Conservation (phyloP, 2,797 vertebrate species). For the Gymnopithys bicolor region DNA sequence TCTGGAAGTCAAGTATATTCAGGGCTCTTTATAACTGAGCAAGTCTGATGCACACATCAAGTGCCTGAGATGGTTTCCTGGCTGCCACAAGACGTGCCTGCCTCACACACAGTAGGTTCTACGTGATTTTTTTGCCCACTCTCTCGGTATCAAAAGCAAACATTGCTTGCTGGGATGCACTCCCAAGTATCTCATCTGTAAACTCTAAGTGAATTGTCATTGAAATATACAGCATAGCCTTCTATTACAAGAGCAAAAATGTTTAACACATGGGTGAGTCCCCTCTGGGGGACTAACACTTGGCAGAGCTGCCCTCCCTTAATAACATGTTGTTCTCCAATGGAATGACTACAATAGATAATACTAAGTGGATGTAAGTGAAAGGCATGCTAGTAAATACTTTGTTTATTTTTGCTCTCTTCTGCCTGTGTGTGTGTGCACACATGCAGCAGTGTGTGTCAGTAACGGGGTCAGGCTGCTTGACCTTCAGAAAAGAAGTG, state of each 20-base stretch:
- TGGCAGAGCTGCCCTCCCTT: constrained; percentile 45
- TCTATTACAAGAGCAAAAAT: constrained; percentile 34
- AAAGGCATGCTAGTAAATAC: constrained; percentile 6
- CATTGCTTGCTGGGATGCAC: constrained; percentile 5
- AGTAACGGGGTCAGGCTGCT: background rate
- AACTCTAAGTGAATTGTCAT: constrained; percentile 50
- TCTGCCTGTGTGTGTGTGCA: fast-evolving
- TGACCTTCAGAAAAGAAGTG: constrained; percentile 8
- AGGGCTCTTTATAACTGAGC: background rate
- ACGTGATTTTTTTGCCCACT: background rate
- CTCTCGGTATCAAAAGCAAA: background rate
- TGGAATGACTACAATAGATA: constrained; percentile 45
- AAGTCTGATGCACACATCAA: background rate
- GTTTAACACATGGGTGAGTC: constrained; percentile 69
- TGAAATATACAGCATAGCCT: constrained; percentile 58
- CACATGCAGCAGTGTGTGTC: background rate
- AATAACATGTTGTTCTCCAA: constrained; percentile 28
- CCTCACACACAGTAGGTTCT: background rate
- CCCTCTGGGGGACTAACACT: constrained; percentile 62
- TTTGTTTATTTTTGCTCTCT: background rate
- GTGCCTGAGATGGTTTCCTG: background rate
- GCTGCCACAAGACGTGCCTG: background rate
- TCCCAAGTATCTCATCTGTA: constrained; percentile 50
- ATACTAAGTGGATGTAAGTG: constrained; percentile 35
- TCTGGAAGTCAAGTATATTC: background rate